Base-by-base conservation (phyloP, 2,797 vertebrate genomes). In the Diglossa cyanea region DNA sequence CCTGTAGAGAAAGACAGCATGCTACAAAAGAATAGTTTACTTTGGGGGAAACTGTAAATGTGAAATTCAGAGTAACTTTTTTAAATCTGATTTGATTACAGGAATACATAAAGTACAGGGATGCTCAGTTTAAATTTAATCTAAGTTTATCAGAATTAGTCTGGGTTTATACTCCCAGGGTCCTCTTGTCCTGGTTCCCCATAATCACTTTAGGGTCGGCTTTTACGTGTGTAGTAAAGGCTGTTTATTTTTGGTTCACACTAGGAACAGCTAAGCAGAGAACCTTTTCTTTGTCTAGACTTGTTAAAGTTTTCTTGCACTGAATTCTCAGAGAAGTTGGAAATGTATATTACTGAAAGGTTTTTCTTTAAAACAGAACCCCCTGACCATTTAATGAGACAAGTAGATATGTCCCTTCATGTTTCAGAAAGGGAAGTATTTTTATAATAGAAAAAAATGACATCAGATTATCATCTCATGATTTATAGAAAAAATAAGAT, bases 11-110 rank as follows among this genome's bases (percentile, higher is more conserved):
- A 77, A 78, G 28, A 48, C 5, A 15, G 65, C 12, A n/a, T 1
- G 0, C 21, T 85, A 13, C 67, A 50, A 45, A 13, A 23, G 2
- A 71, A 58, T 7, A n/a, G 10, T 16, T 61, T 76, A n/a, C 11
- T 3, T 10, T 48, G 8, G 14, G 17, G 6, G 0, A 7, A 61
- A 40, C 14, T 21, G 3, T 54, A 68, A 47, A 60, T 47, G 18
- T 66, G 31, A 91, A 84, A 39, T 70, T 86, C 19, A 42, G 51
- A 72, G 23, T 4, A 54, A 2, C 3, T 15, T 84, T 80, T 53
- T 0, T 0, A 0, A 71, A 60, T 45, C 17, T 45, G 17, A 86
- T 88, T 81, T 10, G 0, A 1, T 55, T 75, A 24, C 13, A 45
- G 2, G 44, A 76, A 61, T 40, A 54, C 4, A 23, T 11, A 26